Base-by-base conservation (phyloP, 2,888 invertebrate species). In the Aphidoletes aphidimyza region DNA sequence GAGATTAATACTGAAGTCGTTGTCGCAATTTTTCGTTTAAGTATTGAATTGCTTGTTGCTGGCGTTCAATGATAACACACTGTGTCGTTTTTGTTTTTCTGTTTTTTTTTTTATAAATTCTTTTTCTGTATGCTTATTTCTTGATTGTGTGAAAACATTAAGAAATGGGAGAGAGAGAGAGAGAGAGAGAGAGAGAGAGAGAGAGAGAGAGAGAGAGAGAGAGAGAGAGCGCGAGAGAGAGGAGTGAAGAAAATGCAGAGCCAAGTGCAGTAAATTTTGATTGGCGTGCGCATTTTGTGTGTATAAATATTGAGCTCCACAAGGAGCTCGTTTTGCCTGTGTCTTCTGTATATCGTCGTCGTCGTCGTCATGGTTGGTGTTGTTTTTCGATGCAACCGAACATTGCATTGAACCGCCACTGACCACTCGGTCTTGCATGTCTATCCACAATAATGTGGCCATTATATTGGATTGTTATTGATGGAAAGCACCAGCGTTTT, bases 31-130 rank as follows among this genome's bases (percentile, higher is more conserved):
- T 78, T 37, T 81, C 78, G 36, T 78, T 78, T 78, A 8, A 37
- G n/a, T n/a, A n/a, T n/a, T n/a, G n/a, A n/a, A n/a, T n/a, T n/a
- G 37, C 81, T 36, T 81, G 37, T 81, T 81, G 81, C 37, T 81
- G 81, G 36, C 37, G 81, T 81, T 81, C 19, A 69, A 34, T 69
- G 69, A 54, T 54, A n/a, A 19, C 54, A 54, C 26, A 2, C 3
- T 26, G 22, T 54, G 26, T 19, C 6, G 3, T 3, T n/a, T 26
- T 54, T 36, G 1, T 81, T 81, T 17, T 22, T 37, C 37, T 81
- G 8, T 19, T 37, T 19, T 37, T 81, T 81, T 37, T 22, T 37
- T 59, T 59, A 59, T 59, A 30, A 5, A 59, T 59, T 59, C 0
- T 81, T 19, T 37, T 37, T 81, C 37, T 22, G 47, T 22, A 37